Evolutionary conservation across 2,888 invertebrate genomes (phyloP), one percentile per base, ranked within the genome.

Genomic region (Aphrophora alni): DNA sequence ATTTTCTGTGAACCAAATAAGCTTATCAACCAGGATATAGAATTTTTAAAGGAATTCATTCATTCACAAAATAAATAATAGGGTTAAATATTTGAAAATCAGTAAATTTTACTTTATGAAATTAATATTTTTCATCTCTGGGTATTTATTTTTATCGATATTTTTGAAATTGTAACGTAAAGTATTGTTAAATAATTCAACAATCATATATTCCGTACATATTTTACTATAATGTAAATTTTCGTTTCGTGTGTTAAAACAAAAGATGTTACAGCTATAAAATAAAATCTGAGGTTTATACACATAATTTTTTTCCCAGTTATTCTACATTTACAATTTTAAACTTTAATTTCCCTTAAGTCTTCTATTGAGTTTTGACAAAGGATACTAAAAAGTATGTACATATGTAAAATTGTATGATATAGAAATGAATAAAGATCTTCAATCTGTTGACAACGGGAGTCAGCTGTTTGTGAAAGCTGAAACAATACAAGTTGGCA

Each of bases 401-500:
- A 59, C 10, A 21, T 59, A 21, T 59, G 21, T 33, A 33, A 33
- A 33, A 33, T 44, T 44, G 17, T 14, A 33, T 33, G 10, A 33
- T 33, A 33, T 7, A 4, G 10, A 4, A 33, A 10, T 7, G 10
- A 21, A 21, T 5, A 59, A 59, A 59, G n/a, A 59, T 21, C 59
- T 59, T 59, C 59, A 59, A 59, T 59, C 59, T 59, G 59, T 59
- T 59, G 59, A 21, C 21, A 59, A 59, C 21, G 21, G 59, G 59
- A 59, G 21, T 59, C 59, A 59, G 59, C 59, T 59, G 59, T 59
- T 59, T 59, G 59, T 21, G 59, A 59, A 59, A 59, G 59, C 59
- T 59, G 59, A 59, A 59, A 59, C 59, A 59, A 59, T 59, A 5
- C 5, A 59, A 14, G 5, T 44, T 59, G n/a, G 59, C 59, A 59